Conservation (phyloP, 2,113 vertebrate species). For the Solenodon paradoxus region DNA sequence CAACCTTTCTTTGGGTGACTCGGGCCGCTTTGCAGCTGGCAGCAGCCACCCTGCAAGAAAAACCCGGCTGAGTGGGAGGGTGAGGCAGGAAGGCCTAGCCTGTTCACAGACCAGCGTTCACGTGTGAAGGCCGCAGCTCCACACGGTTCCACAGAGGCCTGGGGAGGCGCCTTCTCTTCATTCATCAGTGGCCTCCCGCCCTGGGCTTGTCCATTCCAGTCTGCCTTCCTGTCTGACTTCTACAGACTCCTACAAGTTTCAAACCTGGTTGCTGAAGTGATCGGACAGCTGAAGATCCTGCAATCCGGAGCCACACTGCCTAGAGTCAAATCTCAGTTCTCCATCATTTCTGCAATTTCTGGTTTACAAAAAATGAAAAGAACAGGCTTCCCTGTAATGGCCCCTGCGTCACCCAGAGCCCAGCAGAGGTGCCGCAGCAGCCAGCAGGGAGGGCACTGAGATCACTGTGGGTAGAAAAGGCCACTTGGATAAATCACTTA, state of each 20-base stretch:
- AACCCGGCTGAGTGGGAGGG: too few relatives aligned
- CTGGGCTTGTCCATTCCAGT: accelerated
- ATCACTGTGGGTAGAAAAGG: neutral
- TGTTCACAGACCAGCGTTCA: neutral
- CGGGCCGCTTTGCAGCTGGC: neutral
- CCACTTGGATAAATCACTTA: neutral
- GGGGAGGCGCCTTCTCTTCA: neutral
- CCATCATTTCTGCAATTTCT: neutral
- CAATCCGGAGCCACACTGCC: neutral
- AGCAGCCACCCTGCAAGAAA: neutral
- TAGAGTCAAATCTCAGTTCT: neutral
- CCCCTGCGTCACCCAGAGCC: neutral
- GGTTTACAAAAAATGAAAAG: neutral
- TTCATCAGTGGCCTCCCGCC: neutral
- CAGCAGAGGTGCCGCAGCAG: neutral
- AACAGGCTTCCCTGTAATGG: neutral
- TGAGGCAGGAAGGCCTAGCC: neutral
- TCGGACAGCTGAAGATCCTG: too few relatives aligned
- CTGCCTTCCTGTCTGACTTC: neutral
- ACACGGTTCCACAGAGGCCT: too few relatives aligned
- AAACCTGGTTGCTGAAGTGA: accelerated
- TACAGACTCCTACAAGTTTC: accelerated
- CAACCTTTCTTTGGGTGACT: neutral
- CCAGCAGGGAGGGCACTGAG: neutral
- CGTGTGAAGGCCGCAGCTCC: accelerated